phyloP scores from a whole-genome alignment of 1,140 invertebrate genomes.

The Oscheius sp. region DNA sequence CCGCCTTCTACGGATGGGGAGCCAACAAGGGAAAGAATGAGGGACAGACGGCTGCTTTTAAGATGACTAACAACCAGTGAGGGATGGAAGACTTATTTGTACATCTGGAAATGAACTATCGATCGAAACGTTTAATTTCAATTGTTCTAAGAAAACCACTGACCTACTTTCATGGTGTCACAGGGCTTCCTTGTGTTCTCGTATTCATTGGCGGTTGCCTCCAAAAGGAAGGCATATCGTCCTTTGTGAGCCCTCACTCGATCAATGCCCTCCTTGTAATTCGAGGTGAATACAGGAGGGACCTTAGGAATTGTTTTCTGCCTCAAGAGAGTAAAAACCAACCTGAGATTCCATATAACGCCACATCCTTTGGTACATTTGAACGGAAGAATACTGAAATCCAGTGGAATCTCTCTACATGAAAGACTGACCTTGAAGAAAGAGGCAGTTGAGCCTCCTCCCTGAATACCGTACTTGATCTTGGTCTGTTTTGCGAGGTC shows the following conservation, averaged over 20 bases:
- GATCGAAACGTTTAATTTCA: neutral
- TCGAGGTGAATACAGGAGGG: conserved; percentile 70
- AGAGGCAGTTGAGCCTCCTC: conserved; percentile 81
- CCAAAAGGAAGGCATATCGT: conserved; percentile 89
- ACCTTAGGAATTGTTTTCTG: neutral
- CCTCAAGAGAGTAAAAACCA: neutral
- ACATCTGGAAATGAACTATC: too few species aligned
- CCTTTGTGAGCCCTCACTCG: conserved; percentile 77
- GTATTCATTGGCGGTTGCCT: conserved; percentile 91
- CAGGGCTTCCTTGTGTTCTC: conserved; percentile 86
- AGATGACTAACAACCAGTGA: too few species aligned
- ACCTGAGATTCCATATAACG: conserved; percentile 85
- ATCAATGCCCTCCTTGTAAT: conserved; percentile 80
- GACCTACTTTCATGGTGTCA: conserved; percentile 87
- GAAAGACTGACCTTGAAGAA: conserved; percentile 77
- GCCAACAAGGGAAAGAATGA: too few species aligned
- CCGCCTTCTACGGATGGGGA: too few species aligned
- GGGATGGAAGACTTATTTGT: too few species aligned
- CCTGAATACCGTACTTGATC: conserved; percentile 86
- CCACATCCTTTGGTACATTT: conserved; percentile 89
- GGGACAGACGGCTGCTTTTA: too few species aligned
- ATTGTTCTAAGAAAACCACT: neutral
- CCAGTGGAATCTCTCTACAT: neutral
- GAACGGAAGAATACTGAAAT: conserved; percentile 73
- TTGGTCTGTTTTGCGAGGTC: conserved; percentile 88